A percentile compares a stretch with the other conserved stretches of the same genome.
Conservation (phyloP, 1,140 invertebrate genomes). For the Hyles euphorbiae region DNA sequence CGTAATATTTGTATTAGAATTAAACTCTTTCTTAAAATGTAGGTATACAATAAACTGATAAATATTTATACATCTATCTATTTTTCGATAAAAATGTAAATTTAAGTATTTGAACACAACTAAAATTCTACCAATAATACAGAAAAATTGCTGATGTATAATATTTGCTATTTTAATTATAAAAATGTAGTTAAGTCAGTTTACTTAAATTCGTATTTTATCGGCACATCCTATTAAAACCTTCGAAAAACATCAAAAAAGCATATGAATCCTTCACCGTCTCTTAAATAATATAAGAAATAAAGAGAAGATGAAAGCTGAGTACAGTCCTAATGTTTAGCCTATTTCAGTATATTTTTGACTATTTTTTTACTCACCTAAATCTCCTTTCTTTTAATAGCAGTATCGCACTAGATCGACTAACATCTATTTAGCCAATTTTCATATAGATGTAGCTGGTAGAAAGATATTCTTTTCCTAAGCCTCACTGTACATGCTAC, state of each 20-base stretch:
- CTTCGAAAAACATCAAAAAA: slow-evolving; percentile 9
- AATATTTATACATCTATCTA: no score
- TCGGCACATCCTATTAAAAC: background rate
- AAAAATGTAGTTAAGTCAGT: no score
- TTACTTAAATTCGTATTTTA: no score
- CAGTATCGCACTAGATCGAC: background rate
- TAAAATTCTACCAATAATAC: no score
- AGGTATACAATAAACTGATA: no score
- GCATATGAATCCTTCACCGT: slow-evolving; percentile 5
- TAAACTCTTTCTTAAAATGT: no score
- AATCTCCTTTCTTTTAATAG: background rate
- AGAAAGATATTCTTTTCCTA: background rate
- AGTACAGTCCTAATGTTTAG: background rate
- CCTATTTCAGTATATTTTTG: slow-evolving; percentile 9
- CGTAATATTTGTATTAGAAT: no score
- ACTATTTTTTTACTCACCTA: slow-evolving; percentile 8
- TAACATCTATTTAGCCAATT: background rate
- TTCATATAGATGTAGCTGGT: slow-evolving; percentile 1
- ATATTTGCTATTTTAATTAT: no score
- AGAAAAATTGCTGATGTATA: no score
- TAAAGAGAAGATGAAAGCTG: slow-evolving; percentile 5
- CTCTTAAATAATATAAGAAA: slow-evolving; percentile 4
- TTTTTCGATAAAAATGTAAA: no score
- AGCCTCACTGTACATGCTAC: slow-evolving; percentile 3
- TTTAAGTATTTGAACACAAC: no score